Evolutionary conservation across 2,888 invertebrate genomes (phyloP), one percentile per base, ranked within the genome.

Genomic region (Torymus aiolomorphi): DNA sequence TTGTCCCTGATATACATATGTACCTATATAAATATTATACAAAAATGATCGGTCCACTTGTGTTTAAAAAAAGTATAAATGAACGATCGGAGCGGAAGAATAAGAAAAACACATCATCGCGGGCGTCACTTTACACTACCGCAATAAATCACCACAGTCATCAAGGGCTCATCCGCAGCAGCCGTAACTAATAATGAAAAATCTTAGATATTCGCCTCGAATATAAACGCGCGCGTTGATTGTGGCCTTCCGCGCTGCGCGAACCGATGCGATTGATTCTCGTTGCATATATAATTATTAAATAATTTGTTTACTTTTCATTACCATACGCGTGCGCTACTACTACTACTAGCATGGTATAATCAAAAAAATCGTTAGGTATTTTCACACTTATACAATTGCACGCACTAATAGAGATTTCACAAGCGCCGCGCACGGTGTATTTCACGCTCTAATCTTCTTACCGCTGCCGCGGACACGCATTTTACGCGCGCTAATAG

Each of bases 231-330:
- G 24, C 24, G 24, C 31, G 31, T 66, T 78, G 49, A 74, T 74
- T 61, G 52, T 42, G 69, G 18, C 72, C 72, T 72, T 72, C 59
- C 42, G 42, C 31, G 5, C n/a, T 31, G 31, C 31, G 4, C 4
- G 4, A n/a, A 20, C 2, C 20, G n/a, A 20, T 10, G 42, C 42
- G 42, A 42, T 42, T 42, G 8, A 59, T 66, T 76, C 16, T 14
- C 18, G 18, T 52, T 69, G 42, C 20, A 20, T 69, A 20, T 69
- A 61, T 67, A 62, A 76, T 76, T 77, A 56, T 52, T 51, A 51
- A 24, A 49, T 69, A 63, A 62, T 62, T 61, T 74, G 69, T 74
- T 74, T 73, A 69, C 10, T 59, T 71, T 65, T 49, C 31, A 76
- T 76, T 62, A 51, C 20, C 61, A 61, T 31, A 4, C n/a, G 13